Evolutionary conservation across 2,113 vertebrate genomes (phyloP).

Genomic region (Columba livia): DNA sequence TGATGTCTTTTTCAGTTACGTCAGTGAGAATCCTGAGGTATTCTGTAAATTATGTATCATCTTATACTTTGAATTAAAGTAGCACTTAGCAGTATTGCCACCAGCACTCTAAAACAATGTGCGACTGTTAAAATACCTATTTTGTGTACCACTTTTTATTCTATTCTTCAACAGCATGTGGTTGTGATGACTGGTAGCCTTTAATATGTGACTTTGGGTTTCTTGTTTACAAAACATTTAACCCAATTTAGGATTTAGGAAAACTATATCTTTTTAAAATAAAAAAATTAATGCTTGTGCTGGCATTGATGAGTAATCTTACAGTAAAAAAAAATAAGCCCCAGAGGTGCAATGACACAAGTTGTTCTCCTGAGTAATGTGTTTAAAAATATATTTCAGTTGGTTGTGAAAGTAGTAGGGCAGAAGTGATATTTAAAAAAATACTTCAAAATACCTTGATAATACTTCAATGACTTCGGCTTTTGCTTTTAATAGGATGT

Average conservation of each 20-base stretch:
- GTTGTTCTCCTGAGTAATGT: background rate
- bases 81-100: background rate
- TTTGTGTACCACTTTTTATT: background rate
- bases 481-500: constrained; percentile 25
- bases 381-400: background rate
- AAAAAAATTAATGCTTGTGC: background rate
- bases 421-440: background rate
- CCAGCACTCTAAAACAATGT: constrained; percentile 33
- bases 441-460: background rate
- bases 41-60: background rate
- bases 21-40: background rate
- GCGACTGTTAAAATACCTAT: background rate
- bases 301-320: background rate
- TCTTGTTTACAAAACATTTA: background rate
- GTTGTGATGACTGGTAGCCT: background rate
- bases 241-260: background rate
- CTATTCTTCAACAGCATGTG: background rate
- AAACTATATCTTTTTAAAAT: background rate
- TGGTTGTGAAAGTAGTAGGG: background rate
- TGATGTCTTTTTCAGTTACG: background rate
- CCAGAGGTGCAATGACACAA: background rate
- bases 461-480: background rate
- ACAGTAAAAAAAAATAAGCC: background rate
- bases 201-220: background rate
- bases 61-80: background rate